Conservation (phyloP, 2,797 vertebrate species). For the Carcharodon carcharias region DNA sequence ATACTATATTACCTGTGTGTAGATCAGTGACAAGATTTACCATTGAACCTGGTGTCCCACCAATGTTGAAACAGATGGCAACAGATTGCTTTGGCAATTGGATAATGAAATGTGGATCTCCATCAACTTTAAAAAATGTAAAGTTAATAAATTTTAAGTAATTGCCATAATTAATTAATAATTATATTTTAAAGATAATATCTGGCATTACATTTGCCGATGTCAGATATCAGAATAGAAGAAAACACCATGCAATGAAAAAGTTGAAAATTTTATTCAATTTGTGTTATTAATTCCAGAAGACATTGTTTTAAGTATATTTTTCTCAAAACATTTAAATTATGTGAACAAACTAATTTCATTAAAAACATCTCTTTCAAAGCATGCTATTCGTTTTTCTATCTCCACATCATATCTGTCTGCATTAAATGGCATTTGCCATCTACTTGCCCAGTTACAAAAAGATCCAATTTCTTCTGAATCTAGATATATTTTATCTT, state of each 20-base stretch:
- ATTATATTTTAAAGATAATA: neutral
- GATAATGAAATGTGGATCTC: slow-evolving; percentile 66
- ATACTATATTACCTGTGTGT: slow-evolving; percentile 59
- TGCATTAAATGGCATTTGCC: neutral
- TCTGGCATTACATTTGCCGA: neutral
- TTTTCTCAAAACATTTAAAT: neutral
- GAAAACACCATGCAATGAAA: neutral
- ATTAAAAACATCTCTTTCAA: neutral
- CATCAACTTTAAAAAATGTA: slow-evolving; percentile 68
- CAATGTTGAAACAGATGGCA: slow-evolving; percentile 70
- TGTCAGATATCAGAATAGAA: neutral
- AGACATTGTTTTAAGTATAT: neutral
- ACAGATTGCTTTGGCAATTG: slow-evolving; percentile 56
- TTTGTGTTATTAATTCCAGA: neutral
- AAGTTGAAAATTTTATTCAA: neutral
- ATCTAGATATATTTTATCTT: neutral
- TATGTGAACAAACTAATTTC: neutral
- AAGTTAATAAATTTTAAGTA: neutral
- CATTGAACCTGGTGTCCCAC: slow-evolving; percentile 52
- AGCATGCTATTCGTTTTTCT: neutral
- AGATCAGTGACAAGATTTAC: slow-evolving; percentile 68
- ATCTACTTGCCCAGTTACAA: no score
- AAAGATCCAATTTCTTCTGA: neutral
- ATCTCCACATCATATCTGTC: neutral
- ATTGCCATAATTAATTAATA: neutral